Evolutionary conservation across 2,113 vertebrate genomes (phyloP).

Genomic region (Lathamus discolor): DNA sequence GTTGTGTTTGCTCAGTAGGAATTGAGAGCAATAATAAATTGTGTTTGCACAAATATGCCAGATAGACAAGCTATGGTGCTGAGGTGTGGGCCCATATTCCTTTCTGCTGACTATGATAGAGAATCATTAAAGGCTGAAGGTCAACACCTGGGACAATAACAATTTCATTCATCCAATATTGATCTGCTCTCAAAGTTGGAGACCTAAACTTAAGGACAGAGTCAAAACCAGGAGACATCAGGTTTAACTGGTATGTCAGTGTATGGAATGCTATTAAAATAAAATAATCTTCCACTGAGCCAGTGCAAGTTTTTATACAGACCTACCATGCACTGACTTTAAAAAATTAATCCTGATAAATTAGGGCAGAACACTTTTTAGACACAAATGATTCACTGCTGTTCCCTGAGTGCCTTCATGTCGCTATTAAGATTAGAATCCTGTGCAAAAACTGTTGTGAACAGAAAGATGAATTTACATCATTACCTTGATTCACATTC

Average conservation of each 20-base stretch:
- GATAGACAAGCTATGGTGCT: not conserved
- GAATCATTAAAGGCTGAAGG: not conserved
- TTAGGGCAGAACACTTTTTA: not conserved
- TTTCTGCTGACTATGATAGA: not conserved
- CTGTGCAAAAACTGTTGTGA: not conserved
- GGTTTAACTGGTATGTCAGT: not conserved
- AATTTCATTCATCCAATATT: not conserved
- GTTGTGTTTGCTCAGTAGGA: not conserved
- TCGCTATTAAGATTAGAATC: not conserved
- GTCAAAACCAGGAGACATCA: not conserved
- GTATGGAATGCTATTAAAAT: not conserved
- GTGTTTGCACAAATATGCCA: not conserved
- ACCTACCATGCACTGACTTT: not conserved
- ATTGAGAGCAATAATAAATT: not conserved
- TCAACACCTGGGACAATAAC: not conserved
- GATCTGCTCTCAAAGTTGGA: not conserved
- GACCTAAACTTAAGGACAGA: not conserved
- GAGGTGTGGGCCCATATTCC: not conserved
- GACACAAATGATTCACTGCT: not conserved
- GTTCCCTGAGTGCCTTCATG: not conserved
- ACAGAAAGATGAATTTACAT: not conserved
- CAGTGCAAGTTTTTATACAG: not conserved
- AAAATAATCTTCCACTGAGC: not conserved
- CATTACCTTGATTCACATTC: not conserved
- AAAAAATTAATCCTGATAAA: not conserved